Base-by-base conservation (phyloP, 1,140 invertebrate species). In the Gonatopus flavifemur region DNA sequence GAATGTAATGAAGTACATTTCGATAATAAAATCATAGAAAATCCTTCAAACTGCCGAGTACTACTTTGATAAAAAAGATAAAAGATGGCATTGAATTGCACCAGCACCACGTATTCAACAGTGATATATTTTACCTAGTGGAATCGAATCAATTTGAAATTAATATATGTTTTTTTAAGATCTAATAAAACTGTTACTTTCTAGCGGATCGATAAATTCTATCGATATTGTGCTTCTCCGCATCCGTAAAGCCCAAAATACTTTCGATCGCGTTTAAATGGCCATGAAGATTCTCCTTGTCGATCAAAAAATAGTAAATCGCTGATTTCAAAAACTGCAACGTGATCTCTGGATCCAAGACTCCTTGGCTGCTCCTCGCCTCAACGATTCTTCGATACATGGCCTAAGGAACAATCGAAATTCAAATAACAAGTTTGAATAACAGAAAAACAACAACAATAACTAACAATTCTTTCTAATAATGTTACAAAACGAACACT, bases 301-400 rank as follows among this genome's bases (percentile, higher is more conserved):
- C 90, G 0, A 90, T 93, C 33, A 94, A 79, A 68, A 93, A 93
- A 69, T 94, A 93, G 68, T 91, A 94, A 60, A 94, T 84, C n/a
- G 90, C 90, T 45, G 90, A 92, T 76, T 92, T 93, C 42, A 94
- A 80, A 76, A 94, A 94, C 69, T 91, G 89, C 58, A 94, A 74
- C 6, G 89, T 93, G 50, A 92, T 86, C 77, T 92, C 90, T 32
- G 90, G 88, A 79, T 93, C 90, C 32, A 90, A 83, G 55, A 81
- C 81, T 59, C 79, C 84, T 64, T 83, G 83, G 59, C 65, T 83
- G 62, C 80, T 84, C 70, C 85, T 86, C 25, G 86, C 84, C 73
- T 90, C 88, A 56, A 91, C 78, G 61, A 90, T 81, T 56, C 87
- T 86, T 59, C 88, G 82, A 70, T 91, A 91, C 84, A 91, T 89